Evolutionary conservation across 2,113 vertebrate genomes (phyloP).

Genomic region (Puffinus mauretanicus): DNA sequence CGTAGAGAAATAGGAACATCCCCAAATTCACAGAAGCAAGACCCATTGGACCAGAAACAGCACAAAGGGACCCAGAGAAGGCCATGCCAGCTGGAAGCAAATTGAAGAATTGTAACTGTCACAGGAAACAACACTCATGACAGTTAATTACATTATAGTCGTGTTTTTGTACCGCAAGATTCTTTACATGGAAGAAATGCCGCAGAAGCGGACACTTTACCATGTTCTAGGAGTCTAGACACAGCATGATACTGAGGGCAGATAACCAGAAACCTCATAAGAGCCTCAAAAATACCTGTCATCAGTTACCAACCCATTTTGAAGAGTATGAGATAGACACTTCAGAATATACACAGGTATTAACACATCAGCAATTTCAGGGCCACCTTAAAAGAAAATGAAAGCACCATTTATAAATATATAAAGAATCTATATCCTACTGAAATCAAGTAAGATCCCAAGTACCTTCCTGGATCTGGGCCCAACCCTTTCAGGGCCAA

Average conservation of each 20-base stretch:
- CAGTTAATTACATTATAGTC: neutral
- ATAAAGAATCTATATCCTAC: neutral
- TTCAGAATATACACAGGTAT: neutral
- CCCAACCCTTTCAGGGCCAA: slow-evolving; percentile 2
- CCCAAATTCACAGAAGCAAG: neutral
- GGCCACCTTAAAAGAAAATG: neutral
- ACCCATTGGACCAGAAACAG: neutral
- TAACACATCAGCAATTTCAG: neutral
- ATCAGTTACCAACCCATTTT: neutral
- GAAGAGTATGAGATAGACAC: neutral
- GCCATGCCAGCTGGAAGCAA: neutral
- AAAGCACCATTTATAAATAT: neutral
- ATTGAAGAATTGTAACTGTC: neutral
- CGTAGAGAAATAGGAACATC: accelerated
- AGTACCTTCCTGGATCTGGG: slow-evolving; percentile 21
- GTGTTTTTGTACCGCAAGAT: accelerated
- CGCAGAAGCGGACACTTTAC: neutral
- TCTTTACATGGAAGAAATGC: neutral
- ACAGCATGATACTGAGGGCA: neutral
- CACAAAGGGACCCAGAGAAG: neutral
- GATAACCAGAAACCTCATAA: neutral
- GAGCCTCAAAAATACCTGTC: neutral
- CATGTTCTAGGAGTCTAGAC: too few species aligned
- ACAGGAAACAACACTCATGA: neutral
- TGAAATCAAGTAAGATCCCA: neutral